Evolutionary conservation across 2,797 vertebrate genomes (phyloP).

Genomic region (Sebastes trivittatus): DNA sequence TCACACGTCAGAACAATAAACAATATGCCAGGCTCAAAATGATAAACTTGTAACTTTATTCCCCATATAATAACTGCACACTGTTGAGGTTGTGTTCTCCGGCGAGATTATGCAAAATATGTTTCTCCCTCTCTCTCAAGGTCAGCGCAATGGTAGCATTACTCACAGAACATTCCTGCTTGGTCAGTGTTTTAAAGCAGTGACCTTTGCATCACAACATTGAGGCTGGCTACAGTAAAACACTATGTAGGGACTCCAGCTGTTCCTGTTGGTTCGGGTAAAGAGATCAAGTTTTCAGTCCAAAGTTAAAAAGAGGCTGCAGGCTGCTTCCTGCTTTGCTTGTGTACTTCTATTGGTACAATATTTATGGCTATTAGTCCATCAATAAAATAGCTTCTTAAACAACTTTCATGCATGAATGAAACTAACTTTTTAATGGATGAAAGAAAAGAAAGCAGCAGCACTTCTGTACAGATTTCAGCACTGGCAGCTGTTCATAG

Average conservation of each 20-base stretch:
- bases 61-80: background rate
- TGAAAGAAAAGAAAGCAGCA: conserved; percentile 14
- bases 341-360: conserved; percentile 2
- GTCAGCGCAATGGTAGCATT: conserved; percentile 44
- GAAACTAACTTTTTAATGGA: conserved; percentile 38
- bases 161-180: conserved; percentile 49
- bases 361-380: conserved; percentile 34
- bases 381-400: conserved; percentile 19
- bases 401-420: conserved; percentile 30
- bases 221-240: conserved; percentile 28
- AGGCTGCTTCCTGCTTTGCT: conserved; percentile 5
- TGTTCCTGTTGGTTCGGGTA: conserved; percentile 27
- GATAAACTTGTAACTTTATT: background rate
- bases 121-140: conserved; percentile 45
- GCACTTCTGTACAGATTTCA: conserved; percentile 7
- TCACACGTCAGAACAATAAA: background rate
- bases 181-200: conserved; percentile 59
- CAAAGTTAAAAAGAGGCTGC: conserved; percentile 4
- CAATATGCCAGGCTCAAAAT: background rate
- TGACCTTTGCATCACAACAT: conserved; percentile 59
- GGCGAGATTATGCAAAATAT: conserved; percentile 46
- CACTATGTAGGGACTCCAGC: conserved; percentile 32
- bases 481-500: conserved; percentile 57
- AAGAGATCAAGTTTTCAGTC: conserved; percentile 19
- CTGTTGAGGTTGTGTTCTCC: conserved; percentile 4